A percentile compares a stretch with the other conserved stretches of the same genome.
phyloP scores from a whole-genome alignment of 2,888 invertebrate species.

The Drosophila macrospina region DNA sequence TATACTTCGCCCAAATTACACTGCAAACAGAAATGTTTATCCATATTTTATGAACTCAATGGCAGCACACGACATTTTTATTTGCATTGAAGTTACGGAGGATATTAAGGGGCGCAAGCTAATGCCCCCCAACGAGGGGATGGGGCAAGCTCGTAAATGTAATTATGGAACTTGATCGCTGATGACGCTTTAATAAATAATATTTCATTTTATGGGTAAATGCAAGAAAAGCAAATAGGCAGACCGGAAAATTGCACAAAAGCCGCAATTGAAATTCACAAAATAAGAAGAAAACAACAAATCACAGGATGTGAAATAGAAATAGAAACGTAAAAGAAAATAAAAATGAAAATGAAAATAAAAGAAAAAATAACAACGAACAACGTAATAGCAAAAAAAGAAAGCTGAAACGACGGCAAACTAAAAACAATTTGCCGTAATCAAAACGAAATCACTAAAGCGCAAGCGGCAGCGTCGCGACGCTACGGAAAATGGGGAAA shows the following conservation, averaged over 20 bases:
- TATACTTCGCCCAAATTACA: conserved; percentile 63
- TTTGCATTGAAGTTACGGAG: conserved; percentile 60
- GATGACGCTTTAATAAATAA: conserved; percentile 31
- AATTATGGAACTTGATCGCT: conserved; percentile 47
- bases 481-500: conserved; percentile 40
- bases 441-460: conserved; percentile 79
- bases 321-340: conserved; percentile 16
- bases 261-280: conserved; percentile 52
- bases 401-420: conserved; percentile 57
- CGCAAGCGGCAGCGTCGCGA: conserved; percentile 55
- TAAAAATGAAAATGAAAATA: neutral
- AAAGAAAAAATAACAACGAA: no score
- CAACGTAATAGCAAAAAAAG: neutral
- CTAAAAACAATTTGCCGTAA: conserved; percentile 79
- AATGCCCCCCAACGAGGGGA: conserved; percentile 9
- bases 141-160: conserved; percentile 23
- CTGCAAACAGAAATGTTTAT: conserved; percentile 67
- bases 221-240: conserved; percentile 56
- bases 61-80: conserved; percentile 60
- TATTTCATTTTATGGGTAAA: conserved; percentile 13
- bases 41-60: conserved; percentile 51
- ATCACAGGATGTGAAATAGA: conserved; percentile 27
- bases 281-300: conserved; percentile 29
- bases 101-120: conserved; percentile 36
- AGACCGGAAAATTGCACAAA: conserved; percentile 33